Evolutionary conservation across 2,888 invertebrate genomes (phyloP).

Genomic region (Cybosia mesomella): DNA sequence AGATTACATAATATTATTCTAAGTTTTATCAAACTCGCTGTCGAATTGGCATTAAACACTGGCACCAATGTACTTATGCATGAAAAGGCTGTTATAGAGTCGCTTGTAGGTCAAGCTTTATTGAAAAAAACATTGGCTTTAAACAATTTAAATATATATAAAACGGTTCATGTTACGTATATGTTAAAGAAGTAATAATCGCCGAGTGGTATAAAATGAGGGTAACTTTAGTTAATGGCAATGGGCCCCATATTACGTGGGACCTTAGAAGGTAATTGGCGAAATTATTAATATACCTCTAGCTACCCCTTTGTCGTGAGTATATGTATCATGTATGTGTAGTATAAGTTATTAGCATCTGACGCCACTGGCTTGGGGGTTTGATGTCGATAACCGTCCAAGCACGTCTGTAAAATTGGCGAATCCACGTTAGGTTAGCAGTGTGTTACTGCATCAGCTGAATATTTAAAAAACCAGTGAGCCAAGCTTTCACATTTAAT

Average conservation of each 20-base stretch:
- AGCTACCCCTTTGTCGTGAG: neutral
- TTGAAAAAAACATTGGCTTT: no score
- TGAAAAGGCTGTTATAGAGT: no score
- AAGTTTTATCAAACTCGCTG: no score
- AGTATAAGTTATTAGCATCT: neutral
- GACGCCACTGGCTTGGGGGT: neutral
- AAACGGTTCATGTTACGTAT: no score
- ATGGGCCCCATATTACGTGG: neutral
- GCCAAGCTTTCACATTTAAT: neutral
- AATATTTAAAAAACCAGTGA: constrained; percentile 1
- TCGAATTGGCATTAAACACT: no score
- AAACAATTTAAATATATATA: no score
- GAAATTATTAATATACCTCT: neutral
- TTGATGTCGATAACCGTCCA: neutral
- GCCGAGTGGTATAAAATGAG: neutral
- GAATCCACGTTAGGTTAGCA: neutral
- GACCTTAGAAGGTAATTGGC: neutral
- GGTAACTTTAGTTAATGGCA: neutral
- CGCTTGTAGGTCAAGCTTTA: no score
- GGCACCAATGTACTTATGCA: no score
- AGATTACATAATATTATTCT: no score
- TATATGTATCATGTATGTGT: neutral
- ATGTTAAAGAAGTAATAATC: no score
- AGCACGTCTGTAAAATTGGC: no score
- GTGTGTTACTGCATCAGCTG: neutral